Base-by-base conservation (phyloP, 2,113 vertebrate species). In the Laticauda colubrina region DNA sequence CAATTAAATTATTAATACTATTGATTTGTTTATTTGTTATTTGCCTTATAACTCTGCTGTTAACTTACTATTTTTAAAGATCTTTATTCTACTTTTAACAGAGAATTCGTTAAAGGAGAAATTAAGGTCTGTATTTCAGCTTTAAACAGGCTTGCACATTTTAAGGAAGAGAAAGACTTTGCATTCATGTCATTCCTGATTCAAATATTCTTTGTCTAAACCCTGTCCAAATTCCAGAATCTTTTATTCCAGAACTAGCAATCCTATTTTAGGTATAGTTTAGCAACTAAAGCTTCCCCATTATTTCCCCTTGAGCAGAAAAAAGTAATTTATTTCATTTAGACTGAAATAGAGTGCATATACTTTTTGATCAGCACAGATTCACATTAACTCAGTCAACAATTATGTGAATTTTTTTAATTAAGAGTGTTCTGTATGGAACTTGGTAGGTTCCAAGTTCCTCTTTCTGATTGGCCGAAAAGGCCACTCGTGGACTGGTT, bases 1-100 rank as follows among this genome's bases (percentile, higher is more conserved):
- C 95, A 56, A 91, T 93, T 94, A 92, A 94, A 89, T 93, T 88
- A 94, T 91, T 95, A 96, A 92, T 85, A 90, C 94, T 94, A 92
- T 86, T 90, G 94, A 0, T 88, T 29, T 57, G 85, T 59, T 89
- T 34, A 55, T 56, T 55, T 95, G 12, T 21, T 61, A 34, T 95
- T 92, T 88, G 94, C 69, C 93, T 91, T 94, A 61, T 39, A 34
- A 93, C 93, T 51, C 9, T 12, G n/a, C 11, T 85, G 0, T n/a
- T 48, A 10, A 26, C 8, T 48, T 92, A 53, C 24, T 54, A 4
- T 45, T 5, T 29, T 88, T 61, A 24, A 61, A 26, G 21, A 39
- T 15, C 4, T n/a, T 24, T 43, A 59, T 23, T 45, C 24, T 14
- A 1, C 12, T 88, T 75, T 88, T 88, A 39, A 23, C 6, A 88